A percentile compares a stretch with the other conserved stretches of the same genome.
Conservation (phyloP, 2,888 invertebrate genomes). For the Papilio demoleus region DNA sequence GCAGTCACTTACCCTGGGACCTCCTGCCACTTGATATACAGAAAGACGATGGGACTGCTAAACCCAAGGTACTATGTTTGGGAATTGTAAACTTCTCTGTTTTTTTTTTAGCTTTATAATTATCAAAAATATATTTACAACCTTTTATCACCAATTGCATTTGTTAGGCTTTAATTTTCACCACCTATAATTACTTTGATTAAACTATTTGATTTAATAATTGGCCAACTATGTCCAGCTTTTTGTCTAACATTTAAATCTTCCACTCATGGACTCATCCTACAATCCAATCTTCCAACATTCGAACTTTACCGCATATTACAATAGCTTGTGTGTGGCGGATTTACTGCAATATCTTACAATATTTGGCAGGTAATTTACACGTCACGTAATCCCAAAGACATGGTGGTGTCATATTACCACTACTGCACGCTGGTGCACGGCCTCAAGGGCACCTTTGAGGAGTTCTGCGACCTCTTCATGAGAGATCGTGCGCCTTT, state of each 20-base stretch:
- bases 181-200: background rate
- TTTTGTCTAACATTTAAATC: too few relatives aligned
- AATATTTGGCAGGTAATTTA: conserved; percentile 88
- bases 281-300: too few relatives aligned
- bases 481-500: conserved; percentile 86
- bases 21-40: conserved; percentile 87
- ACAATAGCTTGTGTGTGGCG: background rate
- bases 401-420: conserved; percentile 94
- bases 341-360: background rate
- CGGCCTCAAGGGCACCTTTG: conserved; percentile 85
- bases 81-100: background rate
- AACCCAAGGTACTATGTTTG: conserved; percentile 86
- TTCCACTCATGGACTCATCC: too few relatives aligned
- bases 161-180: too few relatives aligned
- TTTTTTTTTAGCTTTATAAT: background rate
- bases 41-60: conserved; percentile 83
- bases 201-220: too few relatives aligned
- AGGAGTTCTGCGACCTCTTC: conserved; percentile 90
- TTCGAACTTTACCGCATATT: too few relatives aligned
- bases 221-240: too few relatives aligned
- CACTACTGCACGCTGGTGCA: conserved; percentile 91
- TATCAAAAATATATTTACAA: background rate
- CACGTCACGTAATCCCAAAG: conserved; percentile 94
- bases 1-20: conserved; percentile 89
- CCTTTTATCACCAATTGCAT: background rate